phyloP scores from a whole-genome alignment of 2,113 vertebrate species.

The Riparia riparia region DNA sequence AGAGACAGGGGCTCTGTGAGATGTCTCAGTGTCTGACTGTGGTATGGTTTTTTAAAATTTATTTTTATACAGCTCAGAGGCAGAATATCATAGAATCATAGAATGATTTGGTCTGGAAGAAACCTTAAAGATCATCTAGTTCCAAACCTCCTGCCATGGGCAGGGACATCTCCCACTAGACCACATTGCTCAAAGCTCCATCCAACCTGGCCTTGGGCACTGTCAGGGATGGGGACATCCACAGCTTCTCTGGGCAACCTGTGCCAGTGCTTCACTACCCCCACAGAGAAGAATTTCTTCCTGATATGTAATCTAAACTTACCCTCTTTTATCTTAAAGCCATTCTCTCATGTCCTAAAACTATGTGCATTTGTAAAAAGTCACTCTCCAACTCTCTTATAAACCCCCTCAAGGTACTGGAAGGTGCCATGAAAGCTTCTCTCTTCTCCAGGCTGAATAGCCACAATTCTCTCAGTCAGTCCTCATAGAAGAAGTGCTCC shows the following conservation, averaged over 20 bases:
- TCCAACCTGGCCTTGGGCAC: not conserved
- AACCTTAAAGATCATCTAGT: not conserved
- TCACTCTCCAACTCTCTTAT: not conserved
- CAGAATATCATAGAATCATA: not conserved
- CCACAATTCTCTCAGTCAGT: not conserved
- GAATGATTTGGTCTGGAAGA: not conserved
- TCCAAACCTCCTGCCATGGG: not conserved
- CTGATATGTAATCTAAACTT: not conserved
- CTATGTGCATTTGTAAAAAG: not conserved
- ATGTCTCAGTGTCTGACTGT: fast-evolving
- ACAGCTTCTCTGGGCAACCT: not conserved
- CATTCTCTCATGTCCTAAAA: not conserved
- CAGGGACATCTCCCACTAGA: not conserved
- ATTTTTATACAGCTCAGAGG: not conserved
- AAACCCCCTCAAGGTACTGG: not conserved
- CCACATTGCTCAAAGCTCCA: not conserved
- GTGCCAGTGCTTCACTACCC: not conserved
- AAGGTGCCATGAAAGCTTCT: not conserved
- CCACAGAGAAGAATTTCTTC: not conserved
- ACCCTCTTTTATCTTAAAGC: not conserved
- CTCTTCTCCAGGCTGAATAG: not conserved
- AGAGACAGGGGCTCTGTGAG: not conserved
- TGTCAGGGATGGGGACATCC: not conserved
- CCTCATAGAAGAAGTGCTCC: not conserved
- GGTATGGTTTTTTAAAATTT: not conserved